Evolutionary conservation across 2,113 vertebrate genomes (phyloP).

Genomic region (Ranitomeya variabilis): DNA sequence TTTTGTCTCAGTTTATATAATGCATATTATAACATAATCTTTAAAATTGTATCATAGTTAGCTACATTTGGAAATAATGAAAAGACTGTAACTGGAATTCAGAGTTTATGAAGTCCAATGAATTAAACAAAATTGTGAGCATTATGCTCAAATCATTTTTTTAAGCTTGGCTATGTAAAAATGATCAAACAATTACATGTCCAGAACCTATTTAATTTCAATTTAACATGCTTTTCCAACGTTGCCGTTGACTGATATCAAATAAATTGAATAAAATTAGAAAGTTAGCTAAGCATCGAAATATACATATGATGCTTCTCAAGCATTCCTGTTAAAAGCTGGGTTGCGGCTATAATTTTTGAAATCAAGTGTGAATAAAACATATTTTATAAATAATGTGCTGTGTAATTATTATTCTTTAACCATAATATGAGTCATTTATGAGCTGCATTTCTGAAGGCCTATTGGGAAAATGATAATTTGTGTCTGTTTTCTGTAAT

Average conservation of each 20-base stretch:
- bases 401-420: constrained; percentile 18
- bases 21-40: neutral
- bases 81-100: constrained; percentile 72
- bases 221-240: constrained; percentile 80
- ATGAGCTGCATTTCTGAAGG: neutral
- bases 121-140: constrained; percentile 79
- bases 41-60: constrained; percentile 44
- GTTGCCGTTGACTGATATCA: constrained; percentile 79
- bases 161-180: constrained; percentile 84
- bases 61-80: constrained; percentile 75
- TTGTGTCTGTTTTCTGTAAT: neutral
- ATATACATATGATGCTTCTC: constrained; percentile 25
- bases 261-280: constrained; percentile 83
- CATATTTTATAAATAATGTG: neutral
- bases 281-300: constrained; percentile 67
- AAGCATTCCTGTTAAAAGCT: neutral
- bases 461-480: neutral
- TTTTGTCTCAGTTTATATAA: neutral
- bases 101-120: constrained; percentile 72
- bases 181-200: constrained; percentile 86
- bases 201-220: constrained; percentile 84
- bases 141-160: constrained; percentile 83
- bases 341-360: neutral
- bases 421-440: neutral
- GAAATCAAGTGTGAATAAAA: neutral